Percentiles rank a stretch among this genome's conserved stretches.
These are phyloP conservation scores for Neopipo cinnamomea DNA, from an alignment of 2,113 vertebrate species.

Conservation along the genomic window DNA sequence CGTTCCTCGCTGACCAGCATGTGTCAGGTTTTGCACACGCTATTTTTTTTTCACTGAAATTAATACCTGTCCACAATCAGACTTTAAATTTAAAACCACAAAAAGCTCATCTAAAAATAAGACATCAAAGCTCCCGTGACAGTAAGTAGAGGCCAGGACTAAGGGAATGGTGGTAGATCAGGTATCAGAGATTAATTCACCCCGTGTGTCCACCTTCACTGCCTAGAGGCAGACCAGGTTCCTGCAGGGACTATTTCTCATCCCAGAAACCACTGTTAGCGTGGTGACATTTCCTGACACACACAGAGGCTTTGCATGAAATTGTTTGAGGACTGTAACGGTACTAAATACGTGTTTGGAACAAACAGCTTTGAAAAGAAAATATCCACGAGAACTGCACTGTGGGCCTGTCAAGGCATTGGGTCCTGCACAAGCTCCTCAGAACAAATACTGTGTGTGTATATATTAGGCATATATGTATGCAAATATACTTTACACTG, in stretches of 20 bases:
- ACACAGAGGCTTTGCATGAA: neutral
- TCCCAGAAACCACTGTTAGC: neutral
- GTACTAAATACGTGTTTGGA: neutral
- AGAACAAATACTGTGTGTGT: neutral
- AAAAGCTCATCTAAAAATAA: conserved; percentile 23
- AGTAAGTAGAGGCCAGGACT: neutral
- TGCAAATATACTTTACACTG: neutral
- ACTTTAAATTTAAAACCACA: neutral
- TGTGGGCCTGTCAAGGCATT: neutral
- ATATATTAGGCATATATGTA: no score
- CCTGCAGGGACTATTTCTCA: neutral
- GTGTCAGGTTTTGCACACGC: rapidly evolving
- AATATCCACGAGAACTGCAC: neutral
- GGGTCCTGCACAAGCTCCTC: neutral
- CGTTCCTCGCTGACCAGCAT: neutral
- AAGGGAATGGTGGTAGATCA: neutral
- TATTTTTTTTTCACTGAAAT: neutral
- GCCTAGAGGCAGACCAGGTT: neutral
- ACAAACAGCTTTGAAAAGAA: neutral
- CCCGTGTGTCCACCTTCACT: neutral
- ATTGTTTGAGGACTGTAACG: neutral
- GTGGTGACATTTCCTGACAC: neutral
- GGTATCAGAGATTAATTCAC: neutral
- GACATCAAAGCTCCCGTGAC: neutral
- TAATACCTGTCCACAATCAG: neutral